Evolutionary conservation across 2,113 vertebrate species (phyloP), one percentile per base, ranked within the genome.

Genomic region (Psettodes erumei): DNA sequence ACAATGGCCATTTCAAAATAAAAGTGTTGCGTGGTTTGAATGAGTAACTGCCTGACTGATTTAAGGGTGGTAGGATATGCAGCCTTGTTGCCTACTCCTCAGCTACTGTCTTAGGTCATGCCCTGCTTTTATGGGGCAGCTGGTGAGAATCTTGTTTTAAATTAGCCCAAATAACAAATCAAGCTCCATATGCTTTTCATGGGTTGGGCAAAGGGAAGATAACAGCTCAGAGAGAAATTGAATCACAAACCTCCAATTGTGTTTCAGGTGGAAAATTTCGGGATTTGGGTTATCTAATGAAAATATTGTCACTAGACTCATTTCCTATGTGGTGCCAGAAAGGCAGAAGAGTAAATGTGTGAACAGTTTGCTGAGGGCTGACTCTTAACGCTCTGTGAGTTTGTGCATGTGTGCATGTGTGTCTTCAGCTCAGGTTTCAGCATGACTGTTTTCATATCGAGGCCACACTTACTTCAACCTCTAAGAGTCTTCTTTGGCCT

Each of bases 271-370:
- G 86, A 93, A 93, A 86, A 93, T 85, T 79, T 84, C 75, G 81
- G 89, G 91, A 91, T 88, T 91, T 90, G 73, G 88, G 89, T 94
- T 95, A 96, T 95, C 95, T 94, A 95, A 93, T 77, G 88, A 95
- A 96, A 96, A 96, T 96, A 96, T 95, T 96, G 94, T 95, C 83
- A n/a, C 91, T 93, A 90, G 91, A 82, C 94, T 95, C 93, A 97
- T 96, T 96, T 96, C 94, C 95, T 95, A 92, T 89, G 80, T 71
- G 91, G 91, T 91, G 94, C 93, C 92, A 92, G 90, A 90, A 86
- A 55, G 71, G 87, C 60, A 90, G 93, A 94, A 92, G 93, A 92
- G 93, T 92, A 93, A 94, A 92, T 93, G 91, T 91, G 93, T 88
- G 92, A 93, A 94, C 91, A 94, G 92, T 90, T 91, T 90, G 92